phyloP scores from a whole-genome alignment of 1,140 invertebrate genomes.

The Pogonognathellus flavescens region DNA sequence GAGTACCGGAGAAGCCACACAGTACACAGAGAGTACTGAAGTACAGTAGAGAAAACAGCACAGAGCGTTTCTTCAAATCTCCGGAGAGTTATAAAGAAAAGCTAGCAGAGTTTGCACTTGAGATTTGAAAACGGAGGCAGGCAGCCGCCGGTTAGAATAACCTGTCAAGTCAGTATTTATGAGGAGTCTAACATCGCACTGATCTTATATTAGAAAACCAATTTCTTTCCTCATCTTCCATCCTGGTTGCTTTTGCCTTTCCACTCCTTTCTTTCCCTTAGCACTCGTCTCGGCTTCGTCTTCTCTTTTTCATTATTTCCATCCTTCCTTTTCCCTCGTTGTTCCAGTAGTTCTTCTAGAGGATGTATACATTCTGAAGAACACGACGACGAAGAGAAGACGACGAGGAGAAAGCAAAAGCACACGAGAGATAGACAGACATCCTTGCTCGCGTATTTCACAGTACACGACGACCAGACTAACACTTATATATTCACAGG shows the following conservation, averaged over 20 bases:
- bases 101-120: conserved; percentile 65
- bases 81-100: conserved; percentile 66
- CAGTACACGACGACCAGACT: not conserved
- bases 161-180: conserved; percentile 66
- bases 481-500: not conserved
- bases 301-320: conserved; percentile 62
- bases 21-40: not conserved
- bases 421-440: not conserved
- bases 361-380: not conserved
- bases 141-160: conserved; percentile 63
- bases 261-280: conserved; percentile 40
- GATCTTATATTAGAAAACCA: conserved; percentile 67
- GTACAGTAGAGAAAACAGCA: conserved; percentile 23
- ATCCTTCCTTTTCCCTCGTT: conserved; percentile 15
- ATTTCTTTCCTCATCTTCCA: conserved; percentile 63
- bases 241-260: conserved; percentile 44
- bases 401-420: conserved; percentile 1
- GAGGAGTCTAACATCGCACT: conserved; percentile 64
- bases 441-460: not conserved
- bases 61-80: conserved; percentile 57
- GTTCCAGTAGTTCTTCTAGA: not conserved
- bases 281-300: conserved; percentile 33
- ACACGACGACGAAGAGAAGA: not conserved
- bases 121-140: conserved; percentile 64
- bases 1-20: no score